Evolutionary conservation across 1,140 invertebrate species (phyloP).

Genomic region (Nephotettix cincticeps): DNA sequence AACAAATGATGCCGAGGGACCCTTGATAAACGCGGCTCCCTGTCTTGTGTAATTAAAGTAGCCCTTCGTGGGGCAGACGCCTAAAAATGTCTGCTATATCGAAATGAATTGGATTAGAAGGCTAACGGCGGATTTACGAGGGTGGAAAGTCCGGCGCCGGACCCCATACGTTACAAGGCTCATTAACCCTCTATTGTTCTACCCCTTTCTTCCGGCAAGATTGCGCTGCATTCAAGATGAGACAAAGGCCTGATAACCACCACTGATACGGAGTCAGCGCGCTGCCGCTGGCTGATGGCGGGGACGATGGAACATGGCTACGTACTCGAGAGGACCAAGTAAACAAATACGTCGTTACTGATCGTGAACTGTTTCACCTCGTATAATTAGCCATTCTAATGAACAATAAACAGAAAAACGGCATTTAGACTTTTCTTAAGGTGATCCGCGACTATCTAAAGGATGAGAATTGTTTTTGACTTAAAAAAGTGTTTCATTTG

Average conservation of each 20-base stretch:
- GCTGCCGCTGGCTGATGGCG: too few relatives aligned
- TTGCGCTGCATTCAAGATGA: not conserved
- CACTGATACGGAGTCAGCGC: too few relatives aligned
- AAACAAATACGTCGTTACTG: too few relatives aligned
- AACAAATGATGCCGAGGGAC: not conserved
- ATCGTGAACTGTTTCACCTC: too few relatives aligned
- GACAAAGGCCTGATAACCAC: slow-evolving; percentile 3
- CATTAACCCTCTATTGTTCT: slow-evolving; percentile 2
- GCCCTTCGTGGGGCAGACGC: not conserved
- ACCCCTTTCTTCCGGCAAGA: slow-evolving; percentile 6
- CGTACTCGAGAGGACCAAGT: too few relatives aligned
- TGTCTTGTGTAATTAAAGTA: slow-evolving; percentile 3
- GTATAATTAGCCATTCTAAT: too few relatives aligned
- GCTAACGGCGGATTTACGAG: not conserved
- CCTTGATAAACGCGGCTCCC: not conserved
- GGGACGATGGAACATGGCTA: too few relatives aligned
- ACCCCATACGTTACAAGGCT: not conserved
- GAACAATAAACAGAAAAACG: too few relatives aligned
- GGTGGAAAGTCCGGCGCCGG: not conserved
- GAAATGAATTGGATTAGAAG: slow-evolving; percentile 4
- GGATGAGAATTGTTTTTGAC: too few relatives aligned
- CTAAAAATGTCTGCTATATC: slow-evolving; percentile 2
- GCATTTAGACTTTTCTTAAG: too few relatives aligned
- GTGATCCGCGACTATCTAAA: too few relatives aligned
- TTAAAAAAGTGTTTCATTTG: too few relatives aligned